Base-by-base conservation (phyloP, 2,113 vertebrate species). In the Sprattus sprattus region DNA sequence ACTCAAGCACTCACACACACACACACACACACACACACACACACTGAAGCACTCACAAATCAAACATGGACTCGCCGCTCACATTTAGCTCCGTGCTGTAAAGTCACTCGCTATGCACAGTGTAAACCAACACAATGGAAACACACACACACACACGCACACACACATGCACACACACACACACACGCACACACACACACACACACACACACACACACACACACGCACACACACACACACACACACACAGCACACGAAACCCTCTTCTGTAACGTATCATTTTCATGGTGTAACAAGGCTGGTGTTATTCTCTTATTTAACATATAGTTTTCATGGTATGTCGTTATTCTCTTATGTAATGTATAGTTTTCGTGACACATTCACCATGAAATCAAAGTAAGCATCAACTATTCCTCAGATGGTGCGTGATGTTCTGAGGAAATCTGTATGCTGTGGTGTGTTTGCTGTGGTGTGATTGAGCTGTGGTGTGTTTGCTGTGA, bases 1-100 rank as follows among this genome's bases (percentile, higher is more conserved):
- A 92, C 90, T 92, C 84, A 87, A n/a, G 89, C 91, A 83, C 90
- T 93, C 90, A 91, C 94, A 95, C 92, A 94, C 93, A 91, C 64
- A 71, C 52, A 57, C 52, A 57, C 52, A 57, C 52, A 6, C 52
- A 4, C 4, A 13, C 52, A 57, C 52, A 57, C 52, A 57, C 52
- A 57, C 92, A 91, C 91, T 46, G 4, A 57, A 2, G 52, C 4
- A 57, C 52, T 18, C 54, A 16, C 54, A 57, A 47, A 47, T 47
- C 54, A 57, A 15, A 16, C 54, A 57, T 3, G 94, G 86, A 85
- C 89, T 81, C 25, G 44, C 45, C 45, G 82, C 87, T 89, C 81
- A 90, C 89, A 93, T 86, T 88, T 84, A 91, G 91, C 86, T 83
- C 85, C 82, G 81, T 39, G 0, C 87, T 90, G 75, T 88, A 86